These are phyloP conservation scores for Nomia melanderi DNA, from an alignment of 1,140 invertebrate genomes.

Conservation along the genomic window DNA sequence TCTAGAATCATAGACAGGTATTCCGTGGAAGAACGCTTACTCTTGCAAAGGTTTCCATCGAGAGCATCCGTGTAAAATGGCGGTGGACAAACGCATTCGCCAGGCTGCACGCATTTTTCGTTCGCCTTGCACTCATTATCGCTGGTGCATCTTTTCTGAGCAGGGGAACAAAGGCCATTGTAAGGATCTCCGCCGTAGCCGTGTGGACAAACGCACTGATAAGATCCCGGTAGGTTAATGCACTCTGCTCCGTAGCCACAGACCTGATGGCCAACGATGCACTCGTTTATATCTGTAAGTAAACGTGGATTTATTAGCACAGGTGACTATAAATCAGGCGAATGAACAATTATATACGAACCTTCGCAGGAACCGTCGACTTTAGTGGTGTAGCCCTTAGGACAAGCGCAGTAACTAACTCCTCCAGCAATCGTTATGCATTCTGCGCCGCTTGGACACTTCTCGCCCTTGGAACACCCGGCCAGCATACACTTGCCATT, in stretches of 20 bases:
- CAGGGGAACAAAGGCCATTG: conserved; percentile 87
- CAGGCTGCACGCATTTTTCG: conserved; percentile 94
- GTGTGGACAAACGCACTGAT: conserved; percentile 90
- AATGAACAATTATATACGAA: conserved; percentile 52
- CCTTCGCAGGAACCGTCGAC: conserved; percentile 88
- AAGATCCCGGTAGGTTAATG: conserved; percentile 89
- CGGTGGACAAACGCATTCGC: conserved; percentile 93
- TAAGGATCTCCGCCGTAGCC: conserved; percentile 86
- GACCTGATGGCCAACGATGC: conserved; percentile 86
- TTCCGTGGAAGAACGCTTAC: conserved; percentile 71
- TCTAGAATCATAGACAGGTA: neutral
- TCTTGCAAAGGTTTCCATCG: conserved; percentile 92
- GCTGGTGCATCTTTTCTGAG: conserved; percentile 89
- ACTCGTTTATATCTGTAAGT: conserved; percentile 89
- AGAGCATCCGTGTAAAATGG: conserved; percentile 91
- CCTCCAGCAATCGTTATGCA: conserved; percentile 94
- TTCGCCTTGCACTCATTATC: conserved; percentile 92
- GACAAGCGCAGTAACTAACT: conserved; percentile 94
- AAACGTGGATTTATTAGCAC: neutral
- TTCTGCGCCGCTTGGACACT: conserved; percentile 91
- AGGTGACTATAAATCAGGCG: neutral
- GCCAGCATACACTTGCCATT: conserved; percentile 91
- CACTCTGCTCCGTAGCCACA: conserved; percentile 94
- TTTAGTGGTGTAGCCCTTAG: conserved; percentile 88
- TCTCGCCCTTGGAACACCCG: conserved; percentile 88